Conservation (phyloP, 2,113 vertebrate genomes). For the Callocephalon fimbriatum region DNA sequence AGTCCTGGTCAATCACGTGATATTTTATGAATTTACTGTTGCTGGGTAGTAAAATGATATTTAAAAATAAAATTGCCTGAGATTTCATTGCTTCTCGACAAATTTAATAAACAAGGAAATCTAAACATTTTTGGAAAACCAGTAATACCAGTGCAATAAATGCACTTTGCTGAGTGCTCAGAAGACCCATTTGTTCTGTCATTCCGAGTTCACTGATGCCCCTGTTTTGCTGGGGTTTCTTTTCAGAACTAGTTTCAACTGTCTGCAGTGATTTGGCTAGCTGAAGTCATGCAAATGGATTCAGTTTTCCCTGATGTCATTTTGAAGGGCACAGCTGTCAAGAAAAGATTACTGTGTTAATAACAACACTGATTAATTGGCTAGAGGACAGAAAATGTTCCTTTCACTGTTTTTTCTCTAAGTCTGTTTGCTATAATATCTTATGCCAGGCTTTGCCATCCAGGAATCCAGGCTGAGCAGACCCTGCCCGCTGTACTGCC, state of each 20-base stretch:
- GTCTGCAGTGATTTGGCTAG: background rate
- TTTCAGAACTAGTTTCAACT: background rate
- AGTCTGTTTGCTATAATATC: background rate
- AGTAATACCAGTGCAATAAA: background rate
- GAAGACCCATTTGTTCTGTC: background rate
- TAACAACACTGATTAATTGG: background rate
- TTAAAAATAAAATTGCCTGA: constrained; percentile 38
- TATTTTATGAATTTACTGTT: constrained; percentile 53
- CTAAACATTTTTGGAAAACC: background rate
- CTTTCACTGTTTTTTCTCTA: background rate
- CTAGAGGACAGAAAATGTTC: background rate
- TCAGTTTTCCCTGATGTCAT: background rate
- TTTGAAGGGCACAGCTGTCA: constrained; percentile 10
- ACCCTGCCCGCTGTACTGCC: background rate
- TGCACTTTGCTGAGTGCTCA: background rate
- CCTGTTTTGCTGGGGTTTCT: background rate
- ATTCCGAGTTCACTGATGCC: background rate
- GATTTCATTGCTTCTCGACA: constrained; percentile 17
- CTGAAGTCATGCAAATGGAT: background rate
- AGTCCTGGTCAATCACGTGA: constrained; percentile 3
- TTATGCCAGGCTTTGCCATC: background rate
- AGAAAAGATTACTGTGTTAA: background rate
- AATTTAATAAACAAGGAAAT: constrained; percentile 22
- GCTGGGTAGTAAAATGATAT: constrained; percentile 39
- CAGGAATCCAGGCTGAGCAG: background rate